phyloP scores from a whole-genome alignment of 2,113 vertebrate species.

The Salvelinus fontinalis region DNA sequence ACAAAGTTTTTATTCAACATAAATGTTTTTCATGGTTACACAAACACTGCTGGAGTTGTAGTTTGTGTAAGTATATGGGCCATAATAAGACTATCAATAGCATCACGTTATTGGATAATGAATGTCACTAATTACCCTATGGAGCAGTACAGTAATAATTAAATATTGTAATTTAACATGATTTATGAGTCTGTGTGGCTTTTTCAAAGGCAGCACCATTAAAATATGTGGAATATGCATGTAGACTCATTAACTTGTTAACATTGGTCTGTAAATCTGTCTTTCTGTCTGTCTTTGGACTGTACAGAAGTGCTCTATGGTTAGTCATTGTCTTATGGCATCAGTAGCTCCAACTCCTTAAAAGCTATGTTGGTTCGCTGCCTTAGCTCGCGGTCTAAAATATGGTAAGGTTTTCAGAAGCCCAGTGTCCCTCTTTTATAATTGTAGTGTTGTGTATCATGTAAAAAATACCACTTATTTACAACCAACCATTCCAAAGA shows the following conservation, averaged over 20 bases:
- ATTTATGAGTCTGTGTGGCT: constrained; percentile 54
- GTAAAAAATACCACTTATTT: constrained; percentile 40
- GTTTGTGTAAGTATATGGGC: constrained; percentile 38
- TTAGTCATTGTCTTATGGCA: constrained; percentile 35
- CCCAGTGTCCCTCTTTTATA: constrained; percentile 32
- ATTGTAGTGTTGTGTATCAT: constrained; percentile 31
- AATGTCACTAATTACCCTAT: constrained; percentile 59
- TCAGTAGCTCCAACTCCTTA: constrained; percentile 25
- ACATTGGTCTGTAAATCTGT: neutral
- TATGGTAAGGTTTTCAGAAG: constrained; percentile 28
- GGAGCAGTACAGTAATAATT: constrained; percentile 53
- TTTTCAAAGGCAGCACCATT: constrained; percentile 45
- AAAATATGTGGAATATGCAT: constrained; percentile 47
- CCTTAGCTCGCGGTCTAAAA: constrained; percentile 19
- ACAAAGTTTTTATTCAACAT: constrained; percentile 34
- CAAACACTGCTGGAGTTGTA: constrained; percentile 53
- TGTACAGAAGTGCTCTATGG: neutral
- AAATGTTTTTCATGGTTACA: constrained; percentile 21
- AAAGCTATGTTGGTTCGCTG: constrained; percentile 38
- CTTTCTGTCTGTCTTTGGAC: neutral
- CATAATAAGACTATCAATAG: constrained; percentile 52
- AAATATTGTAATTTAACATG: constrained; percentile 62
- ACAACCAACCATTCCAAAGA: neutral
- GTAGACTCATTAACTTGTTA: constrained; percentile 30
- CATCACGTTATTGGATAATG: constrained; percentile 54